Evolutionary conservation across 2,797 vertebrate species (phyloP).

Genomic region (Saxicola maurus): DNA sequence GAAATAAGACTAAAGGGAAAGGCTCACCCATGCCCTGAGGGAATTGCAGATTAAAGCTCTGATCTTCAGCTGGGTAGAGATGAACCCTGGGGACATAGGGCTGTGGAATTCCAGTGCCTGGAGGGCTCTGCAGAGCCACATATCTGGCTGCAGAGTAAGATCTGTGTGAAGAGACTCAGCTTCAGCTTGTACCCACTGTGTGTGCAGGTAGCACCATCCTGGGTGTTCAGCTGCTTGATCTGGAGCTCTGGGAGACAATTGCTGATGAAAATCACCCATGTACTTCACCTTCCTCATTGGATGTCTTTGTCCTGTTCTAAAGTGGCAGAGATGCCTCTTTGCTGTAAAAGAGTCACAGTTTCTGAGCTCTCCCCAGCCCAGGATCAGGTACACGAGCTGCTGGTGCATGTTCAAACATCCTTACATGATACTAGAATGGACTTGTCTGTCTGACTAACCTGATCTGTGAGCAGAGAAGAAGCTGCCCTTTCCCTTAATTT

Average conservation of each 20-base stretch:
- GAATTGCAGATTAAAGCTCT: neutral
- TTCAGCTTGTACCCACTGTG: neutral
- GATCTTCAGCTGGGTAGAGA: neutral
- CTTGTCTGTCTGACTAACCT: slow-evolving; percentile 44
- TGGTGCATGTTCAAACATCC: slow-evolving; percentile 15
- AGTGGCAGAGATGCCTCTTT: neutral
- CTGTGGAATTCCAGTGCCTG: neutral
- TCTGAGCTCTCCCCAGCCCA: neutral
- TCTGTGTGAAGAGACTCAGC: neutral
- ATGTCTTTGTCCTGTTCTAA: neutral
- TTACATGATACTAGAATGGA: slow-evolving; percentile 8
- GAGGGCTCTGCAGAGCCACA: neutral
- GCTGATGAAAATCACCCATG: neutral
- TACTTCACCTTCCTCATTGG: neutral
- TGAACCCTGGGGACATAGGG: neutral
- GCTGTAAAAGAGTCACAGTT: neutral
- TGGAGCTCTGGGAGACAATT: neutral
- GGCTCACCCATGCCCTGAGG: neutral
- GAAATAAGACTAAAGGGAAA: neutral
- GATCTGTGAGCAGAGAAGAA: neutral
- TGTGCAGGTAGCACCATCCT: neutral
- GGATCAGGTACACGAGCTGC: neutral
- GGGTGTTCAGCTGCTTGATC: neutral
- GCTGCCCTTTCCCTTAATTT: neutral
- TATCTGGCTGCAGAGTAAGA: neutral